Percentiles rank a stretch among this genome's conserved stretches.
phyloP scores from a whole-genome alignment of 2,113 vertebrate species.

The Archocentrus centrarchus region DNA sequence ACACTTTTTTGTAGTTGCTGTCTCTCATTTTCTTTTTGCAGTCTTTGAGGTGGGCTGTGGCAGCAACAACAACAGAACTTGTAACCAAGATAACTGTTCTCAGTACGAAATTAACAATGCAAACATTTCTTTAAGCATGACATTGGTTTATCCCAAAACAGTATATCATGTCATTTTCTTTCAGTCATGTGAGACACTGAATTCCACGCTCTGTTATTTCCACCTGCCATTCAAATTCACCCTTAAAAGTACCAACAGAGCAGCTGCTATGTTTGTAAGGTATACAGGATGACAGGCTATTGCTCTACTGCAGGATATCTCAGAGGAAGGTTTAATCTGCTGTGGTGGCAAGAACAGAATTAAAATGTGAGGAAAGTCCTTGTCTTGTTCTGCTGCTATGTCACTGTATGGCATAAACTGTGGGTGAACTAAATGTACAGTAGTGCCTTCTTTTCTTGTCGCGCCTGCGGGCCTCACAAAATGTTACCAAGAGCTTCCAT shows the following conservation, averaged over 20 bases:
- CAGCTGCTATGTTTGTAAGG: neutral
- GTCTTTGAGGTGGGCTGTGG: neutral
- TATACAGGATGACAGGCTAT: neutral
- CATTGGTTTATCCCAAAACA: neutral
- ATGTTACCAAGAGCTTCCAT: neutral
- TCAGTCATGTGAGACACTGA: neutral
- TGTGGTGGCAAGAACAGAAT: neutral
- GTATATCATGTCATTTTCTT: neutral
- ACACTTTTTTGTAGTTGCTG: neutral
- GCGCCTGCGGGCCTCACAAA: neutral
- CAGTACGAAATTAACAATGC: neutral
- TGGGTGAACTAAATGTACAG: neutral
- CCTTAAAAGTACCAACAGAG: neutral
- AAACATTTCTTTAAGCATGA: neutral
- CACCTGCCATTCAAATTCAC: neutral
- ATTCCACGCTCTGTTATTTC: neutral
- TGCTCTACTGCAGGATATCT: neutral
- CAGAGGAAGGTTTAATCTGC: neutral
- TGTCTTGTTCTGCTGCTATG: neutral
- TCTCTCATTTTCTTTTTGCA: neutral
- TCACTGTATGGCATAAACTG: neutral
- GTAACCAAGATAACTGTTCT: neutral
- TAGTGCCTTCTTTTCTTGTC: neutral
- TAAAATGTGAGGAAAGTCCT: neutral
- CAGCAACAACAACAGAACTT: neutral